phyloP scores from a whole-genome alignment of 2,113 vertebrate species.

The Balaenoptera acutorostrata region DNA sequence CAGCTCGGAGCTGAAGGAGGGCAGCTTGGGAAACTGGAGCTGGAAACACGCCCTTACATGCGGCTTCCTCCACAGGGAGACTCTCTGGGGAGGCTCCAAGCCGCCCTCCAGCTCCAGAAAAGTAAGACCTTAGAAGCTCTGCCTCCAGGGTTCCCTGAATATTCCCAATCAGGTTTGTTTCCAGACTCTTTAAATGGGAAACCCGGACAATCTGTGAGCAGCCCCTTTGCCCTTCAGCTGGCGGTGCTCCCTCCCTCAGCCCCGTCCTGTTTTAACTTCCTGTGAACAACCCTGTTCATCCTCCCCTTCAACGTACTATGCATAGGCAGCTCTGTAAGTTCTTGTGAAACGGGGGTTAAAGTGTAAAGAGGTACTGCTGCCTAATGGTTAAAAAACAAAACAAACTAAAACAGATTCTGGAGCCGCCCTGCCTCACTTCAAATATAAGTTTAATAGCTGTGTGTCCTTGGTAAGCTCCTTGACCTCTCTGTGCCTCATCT shows the following conservation, averaged over 20 bases:
- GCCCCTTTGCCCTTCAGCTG: background rate
- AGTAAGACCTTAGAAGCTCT: background rate
- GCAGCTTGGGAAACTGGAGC: background rate
- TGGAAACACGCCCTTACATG: background rate
- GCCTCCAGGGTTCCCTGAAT: background rate
- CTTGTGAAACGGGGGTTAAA: background rate
- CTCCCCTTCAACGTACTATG: background rate
- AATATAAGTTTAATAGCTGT: background rate
- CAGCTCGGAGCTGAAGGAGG: background rate
- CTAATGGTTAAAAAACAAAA: background rate
- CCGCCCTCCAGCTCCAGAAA: background rate
- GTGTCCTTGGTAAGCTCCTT: background rate
- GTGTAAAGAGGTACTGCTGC: background rate
- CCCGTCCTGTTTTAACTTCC: background rate
- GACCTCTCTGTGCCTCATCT: slow-evolving; percentile 8
- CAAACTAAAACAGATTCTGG: background rate
- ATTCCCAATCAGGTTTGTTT: background rate
- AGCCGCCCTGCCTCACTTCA: background rate
- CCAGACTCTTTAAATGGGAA: background rate
- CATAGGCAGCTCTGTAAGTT: background rate
- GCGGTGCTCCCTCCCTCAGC: background rate
- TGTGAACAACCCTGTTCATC: background rate
- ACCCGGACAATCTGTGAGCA: background rate
- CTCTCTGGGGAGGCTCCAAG: background rate
- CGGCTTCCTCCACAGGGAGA: background rate